Evolutionary conservation across 1,140 invertebrate genomes (phyloP).

Genomic region (Drosophila littoralis): DNA sequence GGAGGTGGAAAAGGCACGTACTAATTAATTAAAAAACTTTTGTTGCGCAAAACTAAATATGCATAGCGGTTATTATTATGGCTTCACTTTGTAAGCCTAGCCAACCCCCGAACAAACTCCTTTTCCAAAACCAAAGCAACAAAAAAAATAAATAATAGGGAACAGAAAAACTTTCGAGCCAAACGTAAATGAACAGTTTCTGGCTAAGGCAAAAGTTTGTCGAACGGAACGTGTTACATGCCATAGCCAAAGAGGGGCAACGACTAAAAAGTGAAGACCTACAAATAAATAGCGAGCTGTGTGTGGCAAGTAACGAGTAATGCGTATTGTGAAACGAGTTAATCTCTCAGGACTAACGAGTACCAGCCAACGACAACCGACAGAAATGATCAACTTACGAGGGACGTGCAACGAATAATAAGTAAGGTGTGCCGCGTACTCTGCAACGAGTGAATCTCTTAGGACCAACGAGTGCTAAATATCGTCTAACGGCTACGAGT

Average conservation of each 20-base stretch:
- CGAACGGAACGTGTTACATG: background rate
- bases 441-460: background rate
- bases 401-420: background rate
- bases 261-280: background rate
- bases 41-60: slow-evolving; percentile 68
- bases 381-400: background rate
- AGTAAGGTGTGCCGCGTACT: background rate
- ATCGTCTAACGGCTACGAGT: background rate
- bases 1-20: slow-evolving; percentile 38
- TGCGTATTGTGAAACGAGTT: too few relatives aligned
- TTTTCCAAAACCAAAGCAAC: background rate
- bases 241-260: background rate
- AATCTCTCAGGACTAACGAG: too few relatives aligned
- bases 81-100: slow-evolving; percentile 44
- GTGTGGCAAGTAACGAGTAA: background rate
- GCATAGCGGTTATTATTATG: slow-evolving; percentile 68
- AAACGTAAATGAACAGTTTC: slow-evolving; percentile 42
- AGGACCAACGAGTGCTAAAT: background rate
- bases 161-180: slow-evolving; percentile 32
- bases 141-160: slow-evolving; percentile 2
- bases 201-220: slow-evolving; percentile 39
- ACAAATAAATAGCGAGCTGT: background rate
- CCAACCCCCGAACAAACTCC: background rate
- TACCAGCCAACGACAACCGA: too few relatives aligned
- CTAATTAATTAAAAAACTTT: slow-evolving; percentile 82